Conservation (phyloP, 2,888 invertebrate species). For the Synanthedon formicaeformis region DNA sequence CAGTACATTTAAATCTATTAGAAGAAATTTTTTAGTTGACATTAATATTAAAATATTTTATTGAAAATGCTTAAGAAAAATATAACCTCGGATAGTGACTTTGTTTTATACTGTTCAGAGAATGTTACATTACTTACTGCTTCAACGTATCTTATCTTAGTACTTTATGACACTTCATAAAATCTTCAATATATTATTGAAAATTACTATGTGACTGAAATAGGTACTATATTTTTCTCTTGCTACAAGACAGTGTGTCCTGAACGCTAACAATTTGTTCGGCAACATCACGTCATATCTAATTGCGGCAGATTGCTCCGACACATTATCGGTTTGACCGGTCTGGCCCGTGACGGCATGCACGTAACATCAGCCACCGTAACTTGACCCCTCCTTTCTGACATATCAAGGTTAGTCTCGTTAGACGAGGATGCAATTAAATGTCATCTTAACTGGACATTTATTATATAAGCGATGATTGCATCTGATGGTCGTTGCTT, state of each 20-base stretch:
- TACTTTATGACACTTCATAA: too few relatives aligned
- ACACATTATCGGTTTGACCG: conserved; percentile 33
- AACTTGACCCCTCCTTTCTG: conserved; percentile 14
- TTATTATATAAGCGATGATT: conserved; percentile 1
- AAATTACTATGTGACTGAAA: too few relatives aligned
- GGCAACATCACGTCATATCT: conserved; percentile 41
- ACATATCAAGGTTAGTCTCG: not conserved
- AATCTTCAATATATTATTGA: too few relatives aligned
- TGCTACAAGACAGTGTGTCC: not conserved
- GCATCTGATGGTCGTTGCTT: conserved; percentile 1
- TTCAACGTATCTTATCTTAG: too few relatives aligned
- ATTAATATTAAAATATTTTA: too few relatives aligned
- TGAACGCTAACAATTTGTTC: not conserved
- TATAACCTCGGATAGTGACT: too few relatives aligned
- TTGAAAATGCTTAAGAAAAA: too few relatives aligned
- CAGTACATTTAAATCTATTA: too few relatives aligned
- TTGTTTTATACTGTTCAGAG: too few relatives aligned
- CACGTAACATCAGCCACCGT: conserved; percentile 13
- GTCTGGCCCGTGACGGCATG: conserved; percentile 26
- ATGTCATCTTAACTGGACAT: not conserved
- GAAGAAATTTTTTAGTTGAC: too few relatives aligned
- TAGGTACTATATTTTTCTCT: too few relatives aligned
- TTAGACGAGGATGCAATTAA: not conserved
- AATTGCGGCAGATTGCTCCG: conserved; percentile 41
- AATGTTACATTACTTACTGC: too few relatives aligned